Conservation (phyloP, 2,797 vertebrate species). For the Pangasius sanitwongsei region DNA sequence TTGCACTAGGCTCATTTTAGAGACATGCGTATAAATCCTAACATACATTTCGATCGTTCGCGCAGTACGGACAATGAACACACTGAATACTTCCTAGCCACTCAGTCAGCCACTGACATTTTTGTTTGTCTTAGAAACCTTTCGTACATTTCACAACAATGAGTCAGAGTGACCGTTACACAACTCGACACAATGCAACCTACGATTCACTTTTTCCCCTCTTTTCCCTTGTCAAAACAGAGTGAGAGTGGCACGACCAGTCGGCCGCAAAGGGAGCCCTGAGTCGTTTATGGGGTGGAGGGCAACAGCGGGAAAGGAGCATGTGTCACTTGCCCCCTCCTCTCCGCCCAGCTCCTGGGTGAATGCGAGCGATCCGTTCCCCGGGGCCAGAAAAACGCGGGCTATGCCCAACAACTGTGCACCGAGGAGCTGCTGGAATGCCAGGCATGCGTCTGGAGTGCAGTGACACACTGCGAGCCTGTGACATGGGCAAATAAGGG, state of each 20-base stretch:
- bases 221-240: constrained; percentile 23
- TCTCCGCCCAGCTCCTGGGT: constrained; percentile 72
- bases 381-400: constrained; percentile 74
- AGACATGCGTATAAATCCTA: neutral
- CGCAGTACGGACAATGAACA: neutral
- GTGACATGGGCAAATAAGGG: constrained; percentile 68
- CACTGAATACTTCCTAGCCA: neutral
- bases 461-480: constrained; percentile 69
- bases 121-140: constrained; percentile 13
- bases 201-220: constrained; percentile 19
- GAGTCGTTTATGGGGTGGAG: constrained; percentile 68
- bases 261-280: constrained; percentile 62
- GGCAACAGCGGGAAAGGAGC: constrained; percentile 60
- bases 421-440: constrained; percentile 85
- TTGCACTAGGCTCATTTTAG: neutral
- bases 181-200: constrained; percentile 11
- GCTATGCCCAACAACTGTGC: constrained; percentile 93
- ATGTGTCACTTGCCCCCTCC: constrained; percentile 83
- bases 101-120: neutral
- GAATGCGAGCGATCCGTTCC: constrained; percentile 82
- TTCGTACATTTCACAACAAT: constrained; percentile 2
- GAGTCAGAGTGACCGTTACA: neutral
- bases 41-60: neutral
- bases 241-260: neutral
- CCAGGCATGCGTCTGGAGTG: constrained; percentile 79